These are phyloP conservation scores for Acholoe squamosa DNA, from an alignment of 2,888 invertebrate species.

Conservation along the genomic window DNA sequence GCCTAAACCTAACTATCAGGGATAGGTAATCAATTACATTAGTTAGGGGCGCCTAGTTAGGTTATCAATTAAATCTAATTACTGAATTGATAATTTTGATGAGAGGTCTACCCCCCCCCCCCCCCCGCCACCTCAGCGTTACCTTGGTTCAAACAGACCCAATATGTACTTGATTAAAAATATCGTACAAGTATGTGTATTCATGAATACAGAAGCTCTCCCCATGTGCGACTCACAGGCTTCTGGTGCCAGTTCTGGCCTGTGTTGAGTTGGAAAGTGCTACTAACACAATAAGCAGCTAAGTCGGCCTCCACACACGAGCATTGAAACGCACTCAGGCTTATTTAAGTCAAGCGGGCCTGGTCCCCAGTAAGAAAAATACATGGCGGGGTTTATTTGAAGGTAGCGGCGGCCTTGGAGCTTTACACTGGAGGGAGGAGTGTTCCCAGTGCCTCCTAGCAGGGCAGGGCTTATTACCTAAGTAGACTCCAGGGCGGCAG, in stretches of 20 bases:
- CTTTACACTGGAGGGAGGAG: not conserved
- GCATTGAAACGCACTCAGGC: slow-evolving; percentile 42
- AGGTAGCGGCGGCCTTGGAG: not conserved
- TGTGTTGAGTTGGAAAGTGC: slow-evolving; percentile 3
- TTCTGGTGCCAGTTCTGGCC: too few relatives aligned
- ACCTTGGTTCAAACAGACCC: too few relatives aligned
- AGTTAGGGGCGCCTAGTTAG: too few relatives aligned
- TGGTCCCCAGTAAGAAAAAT: slow-evolving; percentile 21
- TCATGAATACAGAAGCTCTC: not conserved
- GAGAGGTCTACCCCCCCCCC: too few relatives aligned
- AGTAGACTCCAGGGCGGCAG: not conserved
- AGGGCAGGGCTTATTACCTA: not conserved
- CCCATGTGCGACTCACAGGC: too few relatives aligned
- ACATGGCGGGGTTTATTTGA: slow-evolving; percentile 14
- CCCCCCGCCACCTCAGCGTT: too few relatives aligned
- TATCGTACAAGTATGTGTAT: too few relatives aligned
- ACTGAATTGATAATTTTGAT: not conserved
- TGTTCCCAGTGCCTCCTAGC: not conserved
- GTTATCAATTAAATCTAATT: not conserved
- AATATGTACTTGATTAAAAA: too few relatives aligned
- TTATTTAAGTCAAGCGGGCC: slow-evolving; percentile 52
- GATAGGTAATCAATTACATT: too few relatives aligned
- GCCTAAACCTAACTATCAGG: too few relatives aligned
- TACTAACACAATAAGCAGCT: slow-evolving; percentile 43
- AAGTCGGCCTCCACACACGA: not conserved